A percentile compares a stretch with the other conserved stretches of the same genome.
phyloP scores from a whole-genome alignment of 2,797 vertebrate genomes.

The Eremophila alpestris region DNA sequence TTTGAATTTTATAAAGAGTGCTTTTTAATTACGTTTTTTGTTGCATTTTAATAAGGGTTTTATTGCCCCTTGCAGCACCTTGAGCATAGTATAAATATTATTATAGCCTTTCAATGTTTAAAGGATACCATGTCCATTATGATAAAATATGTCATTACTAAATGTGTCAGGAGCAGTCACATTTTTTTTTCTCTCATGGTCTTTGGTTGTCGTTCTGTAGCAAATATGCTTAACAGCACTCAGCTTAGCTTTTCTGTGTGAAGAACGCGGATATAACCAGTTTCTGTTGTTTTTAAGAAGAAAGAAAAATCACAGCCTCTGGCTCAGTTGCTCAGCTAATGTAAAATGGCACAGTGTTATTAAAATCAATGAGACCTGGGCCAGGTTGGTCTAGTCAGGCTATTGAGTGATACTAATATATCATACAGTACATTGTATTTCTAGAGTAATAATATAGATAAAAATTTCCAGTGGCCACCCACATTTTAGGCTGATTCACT shows the following conservation, averaged over 20 bases:
- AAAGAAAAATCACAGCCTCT: conserved; percentile 25
- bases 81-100: conserved; percentile 49
- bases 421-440: not conserved
- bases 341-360: not conserved
- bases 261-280: not conserved
- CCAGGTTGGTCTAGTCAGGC: not conserved
- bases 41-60: conserved; percentile 57
- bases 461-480: not conserved
- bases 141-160: conserved; percentile 53
- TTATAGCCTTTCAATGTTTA: conserved; percentile 30
- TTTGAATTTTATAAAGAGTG: conserved; percentile 10
- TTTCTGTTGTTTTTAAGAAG: conserved; percentile 13
- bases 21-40: conserved; percentile 40
- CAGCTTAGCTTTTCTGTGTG: not conserved
- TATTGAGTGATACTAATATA: not conserved
- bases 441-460: not conserved
- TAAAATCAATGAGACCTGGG: conserved; percentile 24
- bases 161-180: conserved; percentile 12
- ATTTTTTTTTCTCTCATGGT: not conserved
- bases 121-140: conserved; percentile 15
- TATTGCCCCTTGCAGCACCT: conserved; percentile 36
- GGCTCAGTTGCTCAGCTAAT: conserved; percentile 1
- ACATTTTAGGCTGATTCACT: conserved; percentile 24
- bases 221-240: conserved; percentile 19
- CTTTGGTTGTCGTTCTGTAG: conserved; percentile 2